Conservation (phyloP, 2,888 invertebrate genomes). For the Philereme vetulata region DNA sequence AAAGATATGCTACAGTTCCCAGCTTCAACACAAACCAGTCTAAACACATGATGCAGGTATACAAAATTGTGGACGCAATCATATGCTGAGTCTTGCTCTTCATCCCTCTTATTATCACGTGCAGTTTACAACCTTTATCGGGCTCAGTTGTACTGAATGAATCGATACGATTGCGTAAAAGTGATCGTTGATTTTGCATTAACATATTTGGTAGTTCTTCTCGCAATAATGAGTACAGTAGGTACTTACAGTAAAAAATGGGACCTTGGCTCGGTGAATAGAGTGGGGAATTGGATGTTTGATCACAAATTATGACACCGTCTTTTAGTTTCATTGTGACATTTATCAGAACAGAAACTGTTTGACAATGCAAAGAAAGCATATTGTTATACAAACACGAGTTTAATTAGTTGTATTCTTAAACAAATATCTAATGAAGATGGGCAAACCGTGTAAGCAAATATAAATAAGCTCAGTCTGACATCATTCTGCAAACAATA, state of each 20-base stretch:
- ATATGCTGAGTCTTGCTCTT: constrained; percentile 6
- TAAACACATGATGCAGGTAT: too few species aligned
- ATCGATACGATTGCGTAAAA: constrained; percentile 18
- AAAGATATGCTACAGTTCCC: constrained; percentile 5
- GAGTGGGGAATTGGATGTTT: too few species aligned
- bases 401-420: neutral
- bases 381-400: too few species aligned
- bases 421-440: neutral
- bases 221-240: neutral
- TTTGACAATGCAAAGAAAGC: too few species aligned
- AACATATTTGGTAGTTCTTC: neutral
- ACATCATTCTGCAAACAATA: constrained; percentile 36
- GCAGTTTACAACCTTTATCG: constrained; percentile 2
- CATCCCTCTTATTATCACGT: neutral
- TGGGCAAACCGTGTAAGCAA: constrained; percentile 14
- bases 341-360: too few species aligned
- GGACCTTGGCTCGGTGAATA: too few species aligned
- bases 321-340: too few species aligned
- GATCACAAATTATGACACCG: too few species aligned
- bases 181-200: constrained; percentile 10
- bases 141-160: constrained; percentile 15
- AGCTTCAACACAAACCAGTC: too few species aligned
- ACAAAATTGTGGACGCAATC: too few species aligned
- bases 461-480: constrained; percentile 20
- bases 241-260: too few species aligned